Base-by-base conservation (phyloP, 2,888 invertebrate species). In the Apodemia mormo region DNA sequence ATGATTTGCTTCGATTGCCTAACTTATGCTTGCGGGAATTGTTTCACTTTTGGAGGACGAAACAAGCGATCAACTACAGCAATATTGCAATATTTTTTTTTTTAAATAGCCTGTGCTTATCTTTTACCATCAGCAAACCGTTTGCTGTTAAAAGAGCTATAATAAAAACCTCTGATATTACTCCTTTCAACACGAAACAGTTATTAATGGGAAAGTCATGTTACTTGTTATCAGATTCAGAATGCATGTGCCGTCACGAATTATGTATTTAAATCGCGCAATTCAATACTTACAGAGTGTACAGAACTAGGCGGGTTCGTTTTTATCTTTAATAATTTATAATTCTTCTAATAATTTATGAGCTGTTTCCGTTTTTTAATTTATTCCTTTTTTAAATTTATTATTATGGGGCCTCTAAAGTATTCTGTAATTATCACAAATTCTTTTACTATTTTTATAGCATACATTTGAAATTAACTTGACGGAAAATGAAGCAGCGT, bases 161-260 rank as follows among this genome's bases (percentile, higher is more conserved):
- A n/a, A 52, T 52, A 52, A 52, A 52, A 52, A 45, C 12, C 12
- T 22, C 22, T 22, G 12, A 54, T 7, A 54, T 52, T 52, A 52
- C 14, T 52, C 52, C 52, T n/a, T 52, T 52, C 52, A 52, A 52
- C 52, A 52, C 52, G 52, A 52, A 54, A 54, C 52, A n/a, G 58
- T 30, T 30, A 58, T 58, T 58, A 58, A 58, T 58, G 58, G 29
- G 4, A 58, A 58, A 58, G 22, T 58, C 58, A 58, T 58, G 58
- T 58, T 30, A 30, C 58, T 30, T 58, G 58, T 29, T 58, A 58
- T 58, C 58, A 58, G 58, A 58, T 58, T 58, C 58, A 30, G 30
- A 5, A 58, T 58, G 29, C 58, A 30, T 30, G 30, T 54, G 52
- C 52, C 52, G 22, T 54, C 54, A 54, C 22, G 54, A 54, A 54